Evolutionary conservation across 2,797 vertebrate genomes (phyloP), one percentile per base, ranked within the genome.

Genomic region (Pelodytes ibericus): DNA sequence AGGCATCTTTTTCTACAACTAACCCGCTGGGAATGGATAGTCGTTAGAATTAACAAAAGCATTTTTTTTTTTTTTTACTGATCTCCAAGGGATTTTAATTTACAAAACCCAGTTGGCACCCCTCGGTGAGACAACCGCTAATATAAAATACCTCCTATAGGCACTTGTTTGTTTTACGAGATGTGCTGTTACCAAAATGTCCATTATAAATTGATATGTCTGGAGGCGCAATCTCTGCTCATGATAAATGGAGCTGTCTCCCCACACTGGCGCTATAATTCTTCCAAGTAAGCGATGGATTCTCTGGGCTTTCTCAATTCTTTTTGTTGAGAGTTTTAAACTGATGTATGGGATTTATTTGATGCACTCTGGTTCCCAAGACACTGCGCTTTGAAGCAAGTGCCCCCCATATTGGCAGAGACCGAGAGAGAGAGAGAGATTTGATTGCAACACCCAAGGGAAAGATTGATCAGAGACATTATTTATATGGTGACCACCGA

Each of bases 101-200:
- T 85, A 81, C 80, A 81, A 81, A 82, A 78, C 67, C 67, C 71
- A 79, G 75, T 74, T 74, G 61, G 70, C 77, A 81, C 82, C 80
- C 76, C 82, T 82, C 76, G 16, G 74, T 81, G 75, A 82, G 74
- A 77, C 49, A 57, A 72, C 80, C 77, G 18, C 82, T 82, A 84
- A 86, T 84, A 83, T 83, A 83, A 85, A 87, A 84, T 75, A 74
- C 82, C 80, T 86, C 86, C 81, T 33, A 84, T 77, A 75, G 82
- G 22, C 73, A 60, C 79, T 78, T 74, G 79, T 82, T 84, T 84
- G 79, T 77, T 81, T 74, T 81, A 64, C 71, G 81, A 86, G 79
- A 81, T 80, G 79, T 77, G 0, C 0, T 51, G 56, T 47, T 74
- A 78, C 74, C 73, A 3, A 2, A 59, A 69, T 71, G 73, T 70